Conservation (phyloP, 2,797 vertebrate genomes). For the Luscinia megarhynchos region DNA sequence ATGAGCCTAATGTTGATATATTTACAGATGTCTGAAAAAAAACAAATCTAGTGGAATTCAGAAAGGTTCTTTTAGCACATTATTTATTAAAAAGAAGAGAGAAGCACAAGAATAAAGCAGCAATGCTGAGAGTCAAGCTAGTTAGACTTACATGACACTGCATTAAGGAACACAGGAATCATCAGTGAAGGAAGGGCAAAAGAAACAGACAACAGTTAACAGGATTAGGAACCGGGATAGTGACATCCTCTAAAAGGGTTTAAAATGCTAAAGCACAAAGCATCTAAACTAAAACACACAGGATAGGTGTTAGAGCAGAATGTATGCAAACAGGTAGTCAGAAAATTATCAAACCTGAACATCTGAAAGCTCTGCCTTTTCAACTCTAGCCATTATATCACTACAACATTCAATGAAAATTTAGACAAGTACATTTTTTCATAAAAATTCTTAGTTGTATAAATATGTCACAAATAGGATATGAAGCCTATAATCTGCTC, state of each 20-base stretch:
- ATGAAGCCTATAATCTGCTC: not conserved
- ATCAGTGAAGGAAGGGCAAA: slow-evolving; percentile 86
- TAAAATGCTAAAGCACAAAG: slow-evolving; percentile 61
- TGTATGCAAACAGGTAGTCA: slow-evolving; percentile 67
- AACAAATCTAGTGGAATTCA: not conserved
- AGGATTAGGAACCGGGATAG: slow-evolving; percentile 77
- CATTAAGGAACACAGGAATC: slow-evolving; percentile 93
- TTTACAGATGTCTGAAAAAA: slow-evolving; percentile 20
- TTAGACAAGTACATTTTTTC: not conserved
- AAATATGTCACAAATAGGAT: not conserved
- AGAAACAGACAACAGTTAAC: slow-evolving; percentile 85
- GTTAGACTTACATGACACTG: slow-evolving; percentile 99
- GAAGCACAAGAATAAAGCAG: slow-evolving; percentile 47
- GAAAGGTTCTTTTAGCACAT: slow-evolving; percentile 3
- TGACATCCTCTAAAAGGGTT: slow-evolving; percentile 60
- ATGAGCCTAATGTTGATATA: slow-evolving; percentile 16
- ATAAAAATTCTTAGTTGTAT: not conserved
- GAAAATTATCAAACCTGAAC: not conserved
- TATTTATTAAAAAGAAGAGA: slow-evolving; percentile 18
- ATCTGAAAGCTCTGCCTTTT: not conserved
- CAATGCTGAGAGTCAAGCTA: slow-evolving; percentile 75
- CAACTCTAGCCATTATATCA: not conserved
- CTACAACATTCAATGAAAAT: not conserved
- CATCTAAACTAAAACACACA: slow-evolving; percentile 68
- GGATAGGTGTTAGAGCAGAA: slow-evolving; percentile 49